phyloP scores from a whole-genome alignment of 2,113 vertebrate genomes.

The Proterorhinus semilunaris region DNA sequence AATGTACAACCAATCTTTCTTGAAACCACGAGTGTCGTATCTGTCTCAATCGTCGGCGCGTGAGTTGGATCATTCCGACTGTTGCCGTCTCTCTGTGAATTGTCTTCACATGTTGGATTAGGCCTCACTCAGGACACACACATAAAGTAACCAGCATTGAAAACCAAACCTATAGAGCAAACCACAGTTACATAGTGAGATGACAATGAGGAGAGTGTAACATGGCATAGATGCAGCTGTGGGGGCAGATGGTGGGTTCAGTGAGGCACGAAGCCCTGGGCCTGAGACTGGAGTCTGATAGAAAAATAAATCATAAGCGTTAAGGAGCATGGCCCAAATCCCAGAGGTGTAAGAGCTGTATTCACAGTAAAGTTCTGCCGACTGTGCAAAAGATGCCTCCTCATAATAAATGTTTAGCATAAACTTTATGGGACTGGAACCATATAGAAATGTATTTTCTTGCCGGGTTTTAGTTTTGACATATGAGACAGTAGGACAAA shows the following conservation, averaged over 20 bases:
- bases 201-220: constrained; percentile 29
- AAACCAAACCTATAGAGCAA: neutral
- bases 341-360: constrained; percentile 35
- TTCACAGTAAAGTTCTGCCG: constrained; percentile 45
- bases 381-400: constrained; percentile 44
- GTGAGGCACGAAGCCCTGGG: constrained; percentile 45
- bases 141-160: neutral
- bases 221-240: constrained; percentile 51
- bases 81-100: too few species aligned
- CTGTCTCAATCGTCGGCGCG: too few species aligned
- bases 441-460: neutral
- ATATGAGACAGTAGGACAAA: neutral
- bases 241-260: constrained; percentile 56
- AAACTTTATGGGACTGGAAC: constrained; percentile 3
- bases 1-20: too few species aligned
- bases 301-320: constrained; percentile 63
- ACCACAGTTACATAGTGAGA: neutral
- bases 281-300: constrained; percentile 45
- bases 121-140: too few species aligned
- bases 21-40: too few species aligned
- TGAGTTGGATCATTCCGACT: too few species aligned
- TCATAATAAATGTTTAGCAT: constrained; percentile 22
- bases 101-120: too few species aligned
- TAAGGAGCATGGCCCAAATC: constrained; percentile 47
- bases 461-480: neutral